These are phyloP conservation scores for Mastigias papua DNA, from an alignment of 30 jellyfish, hydroid and myxozoan species.

Conservation along the genomic window DNA sequence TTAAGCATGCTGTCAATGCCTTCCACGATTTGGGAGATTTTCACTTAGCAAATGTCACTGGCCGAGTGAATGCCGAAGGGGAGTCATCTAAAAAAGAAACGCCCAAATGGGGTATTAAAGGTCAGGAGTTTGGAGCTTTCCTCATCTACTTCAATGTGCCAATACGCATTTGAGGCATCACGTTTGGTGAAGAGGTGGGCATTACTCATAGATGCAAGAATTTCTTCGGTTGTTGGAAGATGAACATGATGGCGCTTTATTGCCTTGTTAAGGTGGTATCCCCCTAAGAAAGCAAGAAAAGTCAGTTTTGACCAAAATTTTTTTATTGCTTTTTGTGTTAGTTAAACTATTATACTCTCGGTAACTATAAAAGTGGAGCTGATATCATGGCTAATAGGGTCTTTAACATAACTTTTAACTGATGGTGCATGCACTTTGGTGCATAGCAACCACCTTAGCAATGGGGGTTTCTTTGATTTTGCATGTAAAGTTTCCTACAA, in stretches of 20 bases:
- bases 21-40: slow-evolving; percentile 40
- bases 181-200: slow-evolving; percentile 65
- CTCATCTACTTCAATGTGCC: slow-evolving; percentile 80
- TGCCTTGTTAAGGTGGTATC: background rate
- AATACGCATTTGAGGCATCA: slow-evolving; percentile 78
- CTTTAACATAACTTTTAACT: background rate
- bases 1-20: slow-evolving; percentile 62
- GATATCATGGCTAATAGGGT: background rate
- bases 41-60: slow-evolving; percentile 68
- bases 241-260: slow-evolving; percentile 54
- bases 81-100: slow-evolving; percentile 41
- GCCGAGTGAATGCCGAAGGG: slow-evolving; percentile 86
- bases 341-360: background rate
- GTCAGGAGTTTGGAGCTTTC: slow-evolving; percentile 78
- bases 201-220: slow-evolving; percentile 71
- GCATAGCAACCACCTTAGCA: slow-evolving; percentile 1
- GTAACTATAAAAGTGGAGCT: background rate
- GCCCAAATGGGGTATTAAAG: slow-evolving; percentile 81
- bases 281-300: background rate
- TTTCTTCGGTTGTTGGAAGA: slow-evolving; percentile 83
- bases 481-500: background rate
- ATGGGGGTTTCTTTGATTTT: background rate
- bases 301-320: background rate
- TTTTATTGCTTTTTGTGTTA: background rate
- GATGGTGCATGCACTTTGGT: background rate